A percentile compares a stretch with the other conserved stretches of the same genome.
Evolutionary conservation across 2,797 vertebrate genomes (phyloP).

Genomic region (Mus spretus): DNA sequence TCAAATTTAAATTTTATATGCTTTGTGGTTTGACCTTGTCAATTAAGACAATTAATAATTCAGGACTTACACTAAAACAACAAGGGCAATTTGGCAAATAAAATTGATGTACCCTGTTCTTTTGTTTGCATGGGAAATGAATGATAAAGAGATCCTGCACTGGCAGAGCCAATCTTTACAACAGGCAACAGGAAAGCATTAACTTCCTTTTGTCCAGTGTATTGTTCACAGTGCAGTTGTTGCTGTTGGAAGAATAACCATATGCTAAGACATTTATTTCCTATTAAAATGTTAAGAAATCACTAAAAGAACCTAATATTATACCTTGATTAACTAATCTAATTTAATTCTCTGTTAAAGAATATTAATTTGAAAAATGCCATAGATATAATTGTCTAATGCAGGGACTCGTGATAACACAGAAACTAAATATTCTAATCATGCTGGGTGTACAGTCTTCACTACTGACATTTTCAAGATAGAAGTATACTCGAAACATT

Average conservation of each 20-base stretch:
- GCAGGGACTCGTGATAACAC: neutral
- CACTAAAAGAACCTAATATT: neutral
- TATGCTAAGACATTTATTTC: neutral
- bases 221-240: neutral
- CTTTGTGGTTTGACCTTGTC: neutral
- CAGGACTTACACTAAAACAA: neutral
- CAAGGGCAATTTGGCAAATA: neutral
- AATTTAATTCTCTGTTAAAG: neutral
- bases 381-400: neutral
- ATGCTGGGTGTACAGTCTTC: too few species aligned
- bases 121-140: neutral
- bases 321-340: neutral
- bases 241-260: neutral
- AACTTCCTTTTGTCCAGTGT: neutral
- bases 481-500: neutral
- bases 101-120: neutral
- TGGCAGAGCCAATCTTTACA: neutral
- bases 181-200: neutral
- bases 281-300: neutral
- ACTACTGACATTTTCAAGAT: too few species aligned
- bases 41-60: neutral
- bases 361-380: neutral
- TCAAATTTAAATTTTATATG: neutral
- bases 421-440: neutral
- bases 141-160: too few species aligned